Evolutionary conservation across 2,797 vertebrate genomes (phyloP).

Genomic region (Trematomus bernacchii): DNA sequence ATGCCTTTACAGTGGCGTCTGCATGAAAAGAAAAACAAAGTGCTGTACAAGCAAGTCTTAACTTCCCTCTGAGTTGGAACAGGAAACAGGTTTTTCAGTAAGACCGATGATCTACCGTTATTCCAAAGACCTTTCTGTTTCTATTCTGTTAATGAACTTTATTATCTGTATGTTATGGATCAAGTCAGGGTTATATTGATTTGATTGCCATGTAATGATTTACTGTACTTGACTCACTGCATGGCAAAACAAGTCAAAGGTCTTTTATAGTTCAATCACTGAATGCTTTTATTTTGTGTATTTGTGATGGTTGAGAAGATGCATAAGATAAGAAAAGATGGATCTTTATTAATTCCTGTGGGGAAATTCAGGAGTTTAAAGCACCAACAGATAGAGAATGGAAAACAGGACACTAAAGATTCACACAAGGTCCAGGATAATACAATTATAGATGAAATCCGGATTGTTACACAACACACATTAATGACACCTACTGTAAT

Average conservation of each 20-base stretch:
- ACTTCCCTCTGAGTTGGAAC: conserved; percentile 32
- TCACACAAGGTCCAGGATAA: too few relatives aligned
- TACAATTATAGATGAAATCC: too few relatives aligned
- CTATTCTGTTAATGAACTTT: not conserved
- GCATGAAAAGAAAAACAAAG: conserved; percentile 16
- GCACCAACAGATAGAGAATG: too few relatives aligned
- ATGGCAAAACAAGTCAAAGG: not conserved
- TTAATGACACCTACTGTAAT: too few relatives aligned
- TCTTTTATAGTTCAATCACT: not conserved
- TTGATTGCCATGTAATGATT: not conserved
- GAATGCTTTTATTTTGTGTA: not conserved
- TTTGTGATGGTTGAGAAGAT: not conserved
- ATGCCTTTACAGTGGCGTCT: not conserved
- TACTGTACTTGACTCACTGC: not conserved
- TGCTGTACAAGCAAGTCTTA: conserved; percentile 21
- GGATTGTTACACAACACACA: too few relatives aligned
- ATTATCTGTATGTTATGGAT: not conserved
- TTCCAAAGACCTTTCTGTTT: not conserved
- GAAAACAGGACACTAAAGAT: too few relatives aligned
- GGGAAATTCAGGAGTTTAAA: too few relatives aligned
- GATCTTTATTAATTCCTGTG: too few relatives aligned
- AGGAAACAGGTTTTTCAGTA: too few relatives aligned
- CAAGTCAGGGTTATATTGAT: not conserved
- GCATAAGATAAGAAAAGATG: too few relatives aligned
- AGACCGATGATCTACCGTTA: not conserved